Evolutionary conservation across 2,113 vertebrate genomes (phyloP).

Genomic region (Corythoichthys intestinalis): DNA sequence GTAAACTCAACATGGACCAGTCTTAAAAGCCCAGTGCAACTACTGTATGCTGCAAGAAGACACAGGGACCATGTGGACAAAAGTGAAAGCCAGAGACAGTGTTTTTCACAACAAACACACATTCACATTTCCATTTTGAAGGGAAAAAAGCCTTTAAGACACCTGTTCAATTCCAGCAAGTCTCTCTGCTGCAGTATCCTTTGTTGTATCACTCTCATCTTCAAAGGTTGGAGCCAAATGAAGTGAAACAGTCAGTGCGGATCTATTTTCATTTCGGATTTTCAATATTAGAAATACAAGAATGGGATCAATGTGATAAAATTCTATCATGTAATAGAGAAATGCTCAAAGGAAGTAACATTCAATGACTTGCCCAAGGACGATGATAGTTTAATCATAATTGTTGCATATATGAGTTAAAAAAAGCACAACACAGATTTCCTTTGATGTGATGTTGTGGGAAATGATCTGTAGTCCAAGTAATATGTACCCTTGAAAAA

Average conservation of each 20-base stretch:
- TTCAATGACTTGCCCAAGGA: constrained; percentile 28
- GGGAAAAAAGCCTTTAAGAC: constrained; percentile 11
- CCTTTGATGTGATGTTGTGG: constrained; percentile 9
- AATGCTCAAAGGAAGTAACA: constrained; percentile 10
- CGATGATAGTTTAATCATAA: constrained; percentile 14
- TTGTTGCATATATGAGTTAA: constrained; percentile 13
- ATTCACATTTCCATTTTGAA: constrained; percentile 6
- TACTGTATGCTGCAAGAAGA: constrained; percentile 3
- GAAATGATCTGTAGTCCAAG: constrained; percentile 3
- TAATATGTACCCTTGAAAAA: constrained; percentile 28
- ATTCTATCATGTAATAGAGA: constrained; percentile 7
- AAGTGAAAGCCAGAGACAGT: constrained; percentile 6
- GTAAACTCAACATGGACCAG: constrained; percentile 13
- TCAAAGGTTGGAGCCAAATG: neutral
- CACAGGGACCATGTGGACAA: constrained; percentile 12
- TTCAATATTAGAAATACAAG: neutral
- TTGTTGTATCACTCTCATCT: neutral
- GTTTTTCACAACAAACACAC: constrained; percentile 25
- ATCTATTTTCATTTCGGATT: neutral
- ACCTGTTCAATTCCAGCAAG: constrained; percentile 23
- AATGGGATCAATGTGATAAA: neutral
- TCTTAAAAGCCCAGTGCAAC: constrained; percentile 30
- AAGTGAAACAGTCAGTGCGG: neutral
- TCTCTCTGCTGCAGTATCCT: neutral
- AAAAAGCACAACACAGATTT: constrained; percentile 14